Evolutionary conservation across 2,888 invertebrate genomes (phyloP).

Genomic region (Notodonta dromedarius): DNA sequence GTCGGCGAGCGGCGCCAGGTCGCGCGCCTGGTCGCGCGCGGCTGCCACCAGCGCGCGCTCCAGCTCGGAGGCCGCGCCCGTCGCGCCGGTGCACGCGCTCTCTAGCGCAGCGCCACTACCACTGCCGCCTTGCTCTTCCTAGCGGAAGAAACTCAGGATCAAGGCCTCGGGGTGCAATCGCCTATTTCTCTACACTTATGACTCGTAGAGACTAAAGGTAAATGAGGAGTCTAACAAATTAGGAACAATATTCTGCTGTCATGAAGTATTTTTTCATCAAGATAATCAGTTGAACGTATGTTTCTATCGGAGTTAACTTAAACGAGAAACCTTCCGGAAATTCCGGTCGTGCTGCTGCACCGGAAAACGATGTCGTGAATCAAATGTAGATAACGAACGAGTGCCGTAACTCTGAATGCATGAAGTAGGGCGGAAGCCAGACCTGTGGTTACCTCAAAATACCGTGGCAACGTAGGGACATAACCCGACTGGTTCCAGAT

Average conservation of each 20-base stretch:
- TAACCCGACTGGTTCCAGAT: too few species aligned
- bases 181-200: too few species aligned
- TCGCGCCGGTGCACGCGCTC: conserved; percentile 87
- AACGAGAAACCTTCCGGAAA: not conserved
- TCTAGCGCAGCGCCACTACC: conserved; percentile 76
- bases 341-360: not conserved
- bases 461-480: not conserved
- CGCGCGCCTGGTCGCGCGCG: conserved; percentile 76
- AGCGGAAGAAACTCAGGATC: conserved; percentile 7
- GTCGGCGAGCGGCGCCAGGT: conserved; percentile 74
- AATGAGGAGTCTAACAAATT: too few species aligned
- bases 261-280: too few species aligned
- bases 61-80: conserved; percentile 93
- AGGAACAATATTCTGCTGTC: too few species aligned
- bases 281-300: too few species aligned
- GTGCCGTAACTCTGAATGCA: too few species aligned
- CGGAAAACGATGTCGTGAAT: not conserved
- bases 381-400: not conserved
- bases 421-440: not conserved
- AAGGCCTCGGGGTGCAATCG: too few species aligned
- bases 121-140: conserved; percentile 74
- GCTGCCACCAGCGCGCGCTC: conserved; percentile 90
- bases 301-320: too few species aligned
- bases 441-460: not conserved
- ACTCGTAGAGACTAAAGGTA: too few species aligned